Conservation (phyloP, 2,797 vertebrate species). For the Acanthiza pusilla region DNA sequence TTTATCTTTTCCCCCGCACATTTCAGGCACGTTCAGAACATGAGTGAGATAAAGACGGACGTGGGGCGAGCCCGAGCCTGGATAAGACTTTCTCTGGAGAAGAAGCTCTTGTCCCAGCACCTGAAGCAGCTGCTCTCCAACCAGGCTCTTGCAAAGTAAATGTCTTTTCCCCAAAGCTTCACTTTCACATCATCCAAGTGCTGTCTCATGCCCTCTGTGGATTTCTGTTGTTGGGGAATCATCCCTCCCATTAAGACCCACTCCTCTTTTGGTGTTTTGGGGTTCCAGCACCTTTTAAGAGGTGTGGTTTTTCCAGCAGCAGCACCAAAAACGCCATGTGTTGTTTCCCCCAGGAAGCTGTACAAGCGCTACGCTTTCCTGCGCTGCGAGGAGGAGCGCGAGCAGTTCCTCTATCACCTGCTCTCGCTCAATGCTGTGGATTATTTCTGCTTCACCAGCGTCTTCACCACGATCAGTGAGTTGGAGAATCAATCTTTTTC, state of each 20-base stretch:
- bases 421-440: conserved; percentile 97
- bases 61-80: conserved; percentile 92
- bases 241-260: not conserved
- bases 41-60: conserved; percentile 94
- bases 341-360: conserved; percentile 82
- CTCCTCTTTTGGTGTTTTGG: not conserved
- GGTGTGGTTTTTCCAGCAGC: not conserved
- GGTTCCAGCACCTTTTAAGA: not conserved
- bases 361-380: conserved; percentile 97
- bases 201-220: not conserved
- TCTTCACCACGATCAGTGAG: conserved; percentile 96
- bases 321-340: not conserved
- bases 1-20: not conserved
- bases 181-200: not conserved
- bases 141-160: conserved; percentile 89
- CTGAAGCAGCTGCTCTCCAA: conserved; percentile 92
- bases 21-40: conserved; percentile 90
- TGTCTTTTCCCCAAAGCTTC: not conserved
- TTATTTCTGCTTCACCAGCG: conserved; percentile 97
- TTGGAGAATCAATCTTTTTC: not conserved
- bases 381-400: conserved; percentile 93
- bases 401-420: conserved; percentile 96
- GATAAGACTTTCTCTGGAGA: conserved; percentile 95
- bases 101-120: conserved; percentile 94
- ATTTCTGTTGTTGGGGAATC: not conserved